Conservation (phyloP, 2,797 vertebrate species). For the Spheniscus humboldti region DNA sequence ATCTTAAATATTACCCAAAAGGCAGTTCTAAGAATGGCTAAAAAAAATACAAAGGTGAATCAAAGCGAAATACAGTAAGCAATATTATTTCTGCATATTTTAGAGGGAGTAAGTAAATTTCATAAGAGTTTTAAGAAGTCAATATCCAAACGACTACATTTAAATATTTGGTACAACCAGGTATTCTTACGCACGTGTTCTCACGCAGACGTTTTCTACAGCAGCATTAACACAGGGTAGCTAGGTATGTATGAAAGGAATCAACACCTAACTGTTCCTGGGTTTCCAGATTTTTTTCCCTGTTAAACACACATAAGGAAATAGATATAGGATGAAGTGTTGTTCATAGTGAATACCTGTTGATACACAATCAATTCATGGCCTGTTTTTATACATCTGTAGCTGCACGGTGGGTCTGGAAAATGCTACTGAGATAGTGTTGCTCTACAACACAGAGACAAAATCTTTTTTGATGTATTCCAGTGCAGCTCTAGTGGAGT, state of each 20-base stretch:
- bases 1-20: neutral
- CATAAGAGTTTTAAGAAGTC: neutral
- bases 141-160: neutral
- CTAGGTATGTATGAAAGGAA: neutral
- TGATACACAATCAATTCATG: neutral
- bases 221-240: neutral
- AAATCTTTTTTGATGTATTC: neutral
- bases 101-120: neutral
- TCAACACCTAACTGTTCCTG: too few relatives aligned
- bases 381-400: neutral
- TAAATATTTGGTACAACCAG: neutral
- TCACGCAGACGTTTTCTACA: neutral
- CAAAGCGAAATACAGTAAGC: neutral
- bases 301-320: neutral
- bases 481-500: neutral
- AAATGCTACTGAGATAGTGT: accelerated
- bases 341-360: neutral
- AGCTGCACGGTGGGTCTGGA: neutral
- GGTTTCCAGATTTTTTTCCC: neutral
- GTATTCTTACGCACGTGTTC: accelerated
- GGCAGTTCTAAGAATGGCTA: neutral
- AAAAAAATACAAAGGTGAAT: neutral
- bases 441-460: neutral
- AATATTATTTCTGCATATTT: neutral
- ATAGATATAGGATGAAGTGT: accelerated